phyloP scores from a whole-genome alignment of 2,797 vertebrate genomes.

The Chrysocyon brachyurus region DNA sequence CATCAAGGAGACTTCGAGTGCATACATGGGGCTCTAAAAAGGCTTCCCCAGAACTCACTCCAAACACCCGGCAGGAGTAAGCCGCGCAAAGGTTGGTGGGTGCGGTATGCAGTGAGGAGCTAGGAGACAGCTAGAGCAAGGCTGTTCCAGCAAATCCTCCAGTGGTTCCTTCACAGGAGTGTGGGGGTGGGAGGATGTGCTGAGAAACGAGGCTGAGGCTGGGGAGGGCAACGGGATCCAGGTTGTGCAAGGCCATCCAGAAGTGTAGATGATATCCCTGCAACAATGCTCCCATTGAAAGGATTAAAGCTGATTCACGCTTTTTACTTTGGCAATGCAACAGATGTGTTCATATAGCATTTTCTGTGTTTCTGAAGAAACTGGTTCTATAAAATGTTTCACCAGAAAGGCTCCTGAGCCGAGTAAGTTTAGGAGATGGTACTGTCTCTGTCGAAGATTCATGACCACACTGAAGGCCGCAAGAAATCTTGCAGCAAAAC shows the following conservation, averaged over 20 bases:
- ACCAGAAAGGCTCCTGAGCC: constrained; percentile 3
- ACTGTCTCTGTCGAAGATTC: neutral
- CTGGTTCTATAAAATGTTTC: neutral
- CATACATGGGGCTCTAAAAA: neutral
- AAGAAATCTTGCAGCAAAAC: neutral
- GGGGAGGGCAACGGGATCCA: neutral
- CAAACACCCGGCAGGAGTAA: neutral
- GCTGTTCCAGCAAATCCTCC: neutral
- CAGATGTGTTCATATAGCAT: neutral
- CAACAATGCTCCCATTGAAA: neutral
- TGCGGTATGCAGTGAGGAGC: neutral
- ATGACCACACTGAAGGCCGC: neutral
- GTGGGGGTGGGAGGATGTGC: neutral
- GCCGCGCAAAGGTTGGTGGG: neutral
- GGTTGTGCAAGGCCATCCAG: neutral
- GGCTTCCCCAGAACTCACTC: neutral
- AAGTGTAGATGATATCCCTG: neutral
- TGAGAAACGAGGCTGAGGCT: neutral
- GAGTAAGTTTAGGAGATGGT: neutral
- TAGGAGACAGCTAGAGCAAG: neutral
- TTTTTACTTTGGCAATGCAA: neutral
- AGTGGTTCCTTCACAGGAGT: neutral
- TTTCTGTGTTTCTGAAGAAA: constrained; percentile 34
- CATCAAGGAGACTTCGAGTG: neutral
- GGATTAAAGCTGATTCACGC: neutral